Evolutionary conservation across 2,113 vertebrate species (phyloP).

Genomic region (Emydocephalus ijimae): DNA sequence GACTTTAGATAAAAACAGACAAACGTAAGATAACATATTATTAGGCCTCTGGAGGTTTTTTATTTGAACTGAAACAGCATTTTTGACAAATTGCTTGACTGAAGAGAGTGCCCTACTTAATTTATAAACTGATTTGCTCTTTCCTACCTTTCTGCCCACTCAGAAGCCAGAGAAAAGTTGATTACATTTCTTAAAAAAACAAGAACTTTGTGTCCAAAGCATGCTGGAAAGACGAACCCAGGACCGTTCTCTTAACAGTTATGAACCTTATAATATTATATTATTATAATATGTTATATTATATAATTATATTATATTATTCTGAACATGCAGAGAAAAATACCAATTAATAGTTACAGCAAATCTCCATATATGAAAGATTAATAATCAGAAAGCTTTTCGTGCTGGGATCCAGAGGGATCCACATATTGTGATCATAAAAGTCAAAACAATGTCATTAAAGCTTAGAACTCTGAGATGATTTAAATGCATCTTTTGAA

Average conservation of each 20-base stretch:
- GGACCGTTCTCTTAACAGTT: not conserved
- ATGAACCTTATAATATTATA: not conserved
- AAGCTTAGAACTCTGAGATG: not conserved
- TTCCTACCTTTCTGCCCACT: conserved; percentile 13
- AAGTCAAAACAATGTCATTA: not conserved
- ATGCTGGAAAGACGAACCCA: not conserved
- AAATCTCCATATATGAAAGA: not conserved
- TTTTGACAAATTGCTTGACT: conserved; percentile 26
- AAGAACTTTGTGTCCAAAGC: conserved; percentile 10
- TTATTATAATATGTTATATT: no score
- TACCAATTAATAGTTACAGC: not conserved
- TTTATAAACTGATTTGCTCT: not conserved
- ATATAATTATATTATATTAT: not conserved
- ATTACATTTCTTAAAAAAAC: not conserved
- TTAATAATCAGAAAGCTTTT: not conserved
- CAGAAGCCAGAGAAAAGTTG: conserved; percentile 11
- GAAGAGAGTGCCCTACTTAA: conserved; percentile 32
- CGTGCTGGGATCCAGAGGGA: not conserved
- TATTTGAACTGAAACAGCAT: not conserved
- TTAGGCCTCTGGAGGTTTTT: conserved; percentile 2
- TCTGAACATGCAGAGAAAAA: not conserved
- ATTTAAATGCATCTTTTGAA: not conserved
- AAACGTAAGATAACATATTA: conserved; percentile 1
- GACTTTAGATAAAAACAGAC: conserved; percentile 18
- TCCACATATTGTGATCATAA: not conserved